Base-by-base conservation (phyloP, 2,797 vertebrate species). In the Anguilla marmorata region DNA sequence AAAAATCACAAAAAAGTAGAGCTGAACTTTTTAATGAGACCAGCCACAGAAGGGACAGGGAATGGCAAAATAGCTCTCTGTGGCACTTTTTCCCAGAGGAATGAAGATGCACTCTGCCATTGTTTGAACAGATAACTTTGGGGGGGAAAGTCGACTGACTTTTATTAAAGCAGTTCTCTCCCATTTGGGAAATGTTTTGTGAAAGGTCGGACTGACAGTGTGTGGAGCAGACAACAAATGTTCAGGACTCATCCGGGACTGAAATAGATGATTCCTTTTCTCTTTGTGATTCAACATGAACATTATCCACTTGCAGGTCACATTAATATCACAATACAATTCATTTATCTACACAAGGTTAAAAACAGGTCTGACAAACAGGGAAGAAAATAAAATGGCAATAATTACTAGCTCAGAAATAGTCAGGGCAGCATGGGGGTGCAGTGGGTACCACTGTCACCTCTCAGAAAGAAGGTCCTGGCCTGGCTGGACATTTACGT, bases 171-270 rank as follows among this genome's bases (percentile, higher is more conserved):
- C 66, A 41, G 90, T 93, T 90, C 90, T 85, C 84, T 93, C 91
- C 91, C 91, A 89, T 93, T 93, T 92, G 90, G 93, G 91, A 89
- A 72, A 83, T 86, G 88, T 87, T 91, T 91, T 90, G 86, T 92
- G 90, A 88, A 24, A 54, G 89, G 72, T 91, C 88, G 88, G 88
- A 79, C 88, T 88, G 88, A 88, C 69, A 74, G 72, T 33, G 87
- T 87, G 88, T 72, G n/a, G 85, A 89, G 86, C 88, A 86, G 87
- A 33, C 37, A 30, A 7, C 82, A 86, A 82, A 90, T 87, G 60
- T 45, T 76, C 33, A 45, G 3, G 84, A 24, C 12, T 16, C 50
- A 52, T 56, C 16, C 14, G 37, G 66, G 30, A 84, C 87, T 89
- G 80, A 87, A 89, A 89, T 74, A 66, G 88, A 87, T 72, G 86